A percentile compares a stretch with the other conserved stretches of the same genome.
phyloP scores from a whole-genome alignment of 2,797 vertebrate genomes.

The Rhodeus uyekii region DNA sequence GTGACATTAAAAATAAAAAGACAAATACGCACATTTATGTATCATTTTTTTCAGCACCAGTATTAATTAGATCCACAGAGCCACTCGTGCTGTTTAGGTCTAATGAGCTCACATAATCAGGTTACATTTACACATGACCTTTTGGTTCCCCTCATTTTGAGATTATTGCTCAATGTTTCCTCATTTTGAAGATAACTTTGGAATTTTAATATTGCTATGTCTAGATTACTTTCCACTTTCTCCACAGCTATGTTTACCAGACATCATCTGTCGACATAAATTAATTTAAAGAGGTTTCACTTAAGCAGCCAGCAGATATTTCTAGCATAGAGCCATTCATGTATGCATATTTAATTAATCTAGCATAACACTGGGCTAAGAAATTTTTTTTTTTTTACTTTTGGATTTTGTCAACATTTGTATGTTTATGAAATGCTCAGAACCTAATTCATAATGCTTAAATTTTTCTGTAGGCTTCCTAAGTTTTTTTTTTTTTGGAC shows the following conservation, averaged over 20 bases:
- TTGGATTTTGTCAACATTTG: constrained; percentile 1
- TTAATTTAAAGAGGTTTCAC: background rate
- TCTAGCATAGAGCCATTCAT: background rate
- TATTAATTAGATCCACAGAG: constrained; percentile 43
- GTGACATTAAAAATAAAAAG: background rate
- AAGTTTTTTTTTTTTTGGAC: background rate
- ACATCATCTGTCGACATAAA: constrained; percentile 7
- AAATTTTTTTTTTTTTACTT: background rate
- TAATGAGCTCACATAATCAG: constrained; percentile 53
- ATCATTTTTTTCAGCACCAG: background rate
- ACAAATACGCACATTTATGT: background rate
- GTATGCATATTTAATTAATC: constrained; percentile 2
- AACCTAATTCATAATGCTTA: background rate
- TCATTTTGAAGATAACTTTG: constrained; percentile 3
- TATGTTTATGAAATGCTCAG: background rate
- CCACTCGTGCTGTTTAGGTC: constrained; percentile 14
- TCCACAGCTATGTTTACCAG: constrained; percentile 25
- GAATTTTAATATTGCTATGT: constrained; percentile 15
- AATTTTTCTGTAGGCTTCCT: background rate
- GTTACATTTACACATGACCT: constrained; percentile 51
- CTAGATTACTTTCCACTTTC: background rate
- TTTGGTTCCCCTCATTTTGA: constrained; percentile 39
- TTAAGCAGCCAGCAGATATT: background rate
- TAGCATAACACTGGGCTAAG: background rate
- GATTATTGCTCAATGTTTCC: constrained; percentile 15